Base-by-base conservation (phyloP, 2,113 vertebrate species). In the Sterrhoptilus dennistouni region DNA sequence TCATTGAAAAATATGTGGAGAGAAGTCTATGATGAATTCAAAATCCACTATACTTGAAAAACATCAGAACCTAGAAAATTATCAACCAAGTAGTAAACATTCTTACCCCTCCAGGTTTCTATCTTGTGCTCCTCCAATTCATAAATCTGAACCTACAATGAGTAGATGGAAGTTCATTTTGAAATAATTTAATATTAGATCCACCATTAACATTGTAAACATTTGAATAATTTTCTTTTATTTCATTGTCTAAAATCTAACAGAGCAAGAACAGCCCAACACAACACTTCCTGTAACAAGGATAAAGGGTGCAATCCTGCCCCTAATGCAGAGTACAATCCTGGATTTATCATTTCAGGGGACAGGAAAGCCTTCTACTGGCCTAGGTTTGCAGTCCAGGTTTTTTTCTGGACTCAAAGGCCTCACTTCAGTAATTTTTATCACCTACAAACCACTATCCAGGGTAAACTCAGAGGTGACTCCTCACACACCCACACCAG, bases 91-190 rank as follows among this genome's bases (percentile, higher is more conserved):
- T 8, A 92, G 31, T 49, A 76, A 85, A 23, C 16, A 52, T 72
- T 79, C 98, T 98, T 95, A 99, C 99, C 99, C 98, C 99, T 98
- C 99, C 99, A 99, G 0, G 99, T 99, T 98, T 99, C 99, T 91
- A 99, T 99, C 95, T 99, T 99, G 97, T 99, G 99, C 82, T 99
- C 99, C 92, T 99, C 99, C 96, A 99, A 97, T 98, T 99, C 99
- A 94, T 99, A 99, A 97, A 99, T 99, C 97, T 99, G 99, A 97
- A 99, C 99, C 99, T 99, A 96, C 44, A 97, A 97, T 2, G 12
- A 28, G 40, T 1, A 89, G 47, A 92, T 36, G 47, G 19, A 63
- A 91, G 49, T 11, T 47, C 49, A 89, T 24, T 33, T 36, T 52
- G 5, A 83, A 50, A 25, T 4, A 63, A 44, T 68, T 61, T 81